Evolutionary conservation across 2,888 invertebrate genomes (phyloP), one percentile per base, ranked within the genome.

Genomic region (Spodoptera littoralis): DNA sequence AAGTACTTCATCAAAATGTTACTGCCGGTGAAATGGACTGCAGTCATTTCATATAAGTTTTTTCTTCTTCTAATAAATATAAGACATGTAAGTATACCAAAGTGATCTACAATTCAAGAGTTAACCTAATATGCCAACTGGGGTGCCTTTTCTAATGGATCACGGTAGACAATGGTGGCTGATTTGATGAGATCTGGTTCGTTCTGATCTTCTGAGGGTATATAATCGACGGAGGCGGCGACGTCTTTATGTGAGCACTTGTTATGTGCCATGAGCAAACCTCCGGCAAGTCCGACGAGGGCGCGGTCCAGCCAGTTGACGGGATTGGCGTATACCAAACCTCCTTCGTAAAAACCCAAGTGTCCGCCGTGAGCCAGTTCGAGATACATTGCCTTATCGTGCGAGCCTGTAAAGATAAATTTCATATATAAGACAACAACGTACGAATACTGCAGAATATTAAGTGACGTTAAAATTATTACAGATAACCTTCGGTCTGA

Each of bases 231-330:
- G 12, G 74, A 65, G 27, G 70, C 59, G 4, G 73, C 62, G 11
- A 65, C 65, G 57, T 81, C 75, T 73, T 91, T 89, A n/a, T 86
- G 84, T 4, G 90, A 83, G 70, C 92, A 90, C 71, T 95, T 95
- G 83, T 92, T 88, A 82, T 96, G 95, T 0, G 95, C 93, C 87
- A 96, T 95, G 13, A 97, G 96, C 41, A 98, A 87, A 1, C 97
- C 97, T 11, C 97, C 97, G 1, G 97, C 96, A 65, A 98, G 94
- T 2, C 98, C 96, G 1, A 98, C 97, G n/a, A 98, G 93, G 0
- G 98, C 96, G 49, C 98, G 96, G 92, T 99, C 99, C 66, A 99
- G 92, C 99, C 99, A 99, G 65, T 98, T 98, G 62, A 98, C 97
- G 0, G 98, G 97, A 86, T 98, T 97, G 0, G 99, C 98, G 89